These are phyloP conservation scores for Sebastolobus alascanus DNA, from an alignment of 2,797 vertebrate species.

Conservation along the genomic window DNA sequence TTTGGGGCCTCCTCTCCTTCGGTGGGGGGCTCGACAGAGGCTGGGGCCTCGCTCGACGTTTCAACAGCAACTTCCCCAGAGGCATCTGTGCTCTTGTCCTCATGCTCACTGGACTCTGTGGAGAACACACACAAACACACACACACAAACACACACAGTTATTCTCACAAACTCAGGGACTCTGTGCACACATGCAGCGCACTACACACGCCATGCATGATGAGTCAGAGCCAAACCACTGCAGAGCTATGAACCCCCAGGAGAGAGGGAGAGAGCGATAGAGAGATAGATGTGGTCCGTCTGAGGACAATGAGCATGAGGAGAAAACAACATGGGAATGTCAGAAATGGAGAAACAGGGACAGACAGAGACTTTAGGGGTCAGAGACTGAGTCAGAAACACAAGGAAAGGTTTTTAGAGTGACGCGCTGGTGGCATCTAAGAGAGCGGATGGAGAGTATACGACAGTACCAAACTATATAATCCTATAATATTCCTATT, in stretches of 20 bases:
- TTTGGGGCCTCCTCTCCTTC: conserved; percentile 91
- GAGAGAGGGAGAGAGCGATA: conserved; percentile 47
- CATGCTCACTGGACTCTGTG: conserved; percentile 97
- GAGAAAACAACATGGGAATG: conserved; percentile 65
- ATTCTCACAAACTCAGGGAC: conserved; percentile 38
- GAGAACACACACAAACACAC: conserved; percentile 22
- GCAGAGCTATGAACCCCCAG: conserved; percentile 72
- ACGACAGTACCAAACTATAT: neutral
- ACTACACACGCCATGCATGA: conserved; percentile 67
- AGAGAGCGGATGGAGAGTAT: conserved; percentile 9
- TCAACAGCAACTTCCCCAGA: conserved; percentile 90
- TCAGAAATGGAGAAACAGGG: conserved; percentile 64
- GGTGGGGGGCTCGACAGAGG: conserved; percentile 86
- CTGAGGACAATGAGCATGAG: conserved; percentile 68
- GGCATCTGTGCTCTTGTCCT: conserved; percentile 96
- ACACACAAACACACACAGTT: conserved; percentile 39
- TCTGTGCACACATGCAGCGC: conserved; percentile 57
- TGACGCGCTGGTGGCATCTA: conserved; percentile 46
- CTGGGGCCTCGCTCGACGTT: conserved; percentile 88
- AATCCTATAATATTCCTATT: conserved; percentile 2
- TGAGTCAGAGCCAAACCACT: conserved; percentile 79
- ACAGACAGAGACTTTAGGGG: conserved; percentile 70
- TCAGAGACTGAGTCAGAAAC: conserved; percentile 64
- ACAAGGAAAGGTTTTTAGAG: conserved; percentile 44
- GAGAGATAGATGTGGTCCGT: conserved; percentile 25